phyloP scores from a whole-genome alignment of 2,113 vertebrate species.

The Clupea harengus region DNA sequence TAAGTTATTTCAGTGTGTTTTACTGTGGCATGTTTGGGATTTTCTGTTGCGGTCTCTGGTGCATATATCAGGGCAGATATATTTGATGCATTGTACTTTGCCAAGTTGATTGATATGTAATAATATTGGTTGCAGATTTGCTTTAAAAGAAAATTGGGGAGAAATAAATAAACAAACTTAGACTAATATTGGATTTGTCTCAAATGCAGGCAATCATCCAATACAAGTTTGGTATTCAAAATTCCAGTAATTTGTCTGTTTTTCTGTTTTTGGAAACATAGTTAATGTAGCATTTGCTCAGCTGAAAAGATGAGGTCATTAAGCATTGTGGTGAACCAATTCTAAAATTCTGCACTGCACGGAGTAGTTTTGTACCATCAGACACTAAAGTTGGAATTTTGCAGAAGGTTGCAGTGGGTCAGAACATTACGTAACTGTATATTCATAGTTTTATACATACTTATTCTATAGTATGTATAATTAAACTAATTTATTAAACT shows the following conservation, averaged over 20 bases:
- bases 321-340: not conserved
- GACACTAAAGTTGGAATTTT: not conserved
- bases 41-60: not conserved
- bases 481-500: not conserved
- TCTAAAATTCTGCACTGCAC: not conserved
- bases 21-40: not conserved
- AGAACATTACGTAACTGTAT: too few species aligned
- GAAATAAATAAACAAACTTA: not conserved
- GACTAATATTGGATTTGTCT: not conserved
- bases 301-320: not conserved
- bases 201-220: not conserved
- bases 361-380: not conserved
- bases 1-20: not conserved
- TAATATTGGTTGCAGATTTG: not conserved
- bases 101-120: not conserved
- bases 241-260: not conserved
- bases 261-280: not conserved
- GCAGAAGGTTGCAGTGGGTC: not conserved
- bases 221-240: not conserved
- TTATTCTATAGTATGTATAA: too few species aligned
- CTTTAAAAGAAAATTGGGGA: not conserved
- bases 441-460: too few species aligned
- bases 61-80: not conserved
- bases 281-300: not conserved
- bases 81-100: not conserved